Conservation (phyloP, 2,113 vertebrate species). For the Rhinogobius similis region DNA sequence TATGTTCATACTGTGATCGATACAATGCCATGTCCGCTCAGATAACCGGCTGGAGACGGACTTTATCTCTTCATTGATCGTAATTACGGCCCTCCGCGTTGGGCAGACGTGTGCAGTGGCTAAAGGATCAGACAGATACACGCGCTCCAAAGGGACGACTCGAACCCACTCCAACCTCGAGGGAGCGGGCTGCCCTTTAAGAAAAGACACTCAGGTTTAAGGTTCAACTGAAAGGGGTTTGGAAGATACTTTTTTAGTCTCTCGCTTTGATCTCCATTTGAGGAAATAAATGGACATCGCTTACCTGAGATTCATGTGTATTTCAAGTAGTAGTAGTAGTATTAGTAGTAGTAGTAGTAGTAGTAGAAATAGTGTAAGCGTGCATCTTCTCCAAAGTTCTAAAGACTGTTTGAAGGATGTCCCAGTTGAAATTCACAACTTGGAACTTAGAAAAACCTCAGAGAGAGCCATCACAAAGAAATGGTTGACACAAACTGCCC, state of each 20-base stretch:
- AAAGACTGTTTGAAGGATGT: too few relatives aligned
- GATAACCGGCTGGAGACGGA: neutral
- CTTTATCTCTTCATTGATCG: constrained; percentile 3
- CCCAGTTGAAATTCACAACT: too few relatives aligned
- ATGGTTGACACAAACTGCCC: too few relatives aligned
- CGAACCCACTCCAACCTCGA: neutral
- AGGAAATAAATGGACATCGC: neutral
- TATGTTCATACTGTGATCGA: neutral
- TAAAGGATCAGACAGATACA: neutral
- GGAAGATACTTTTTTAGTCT: neutral
- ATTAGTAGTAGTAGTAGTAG: too few relatives aligned
- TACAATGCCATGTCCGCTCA: neutral
- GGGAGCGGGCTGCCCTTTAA: neutral
- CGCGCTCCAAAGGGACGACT: neutral
- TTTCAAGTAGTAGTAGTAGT: too few relatives aligned
- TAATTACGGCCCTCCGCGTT: neutral
- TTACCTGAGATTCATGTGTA: neutral
- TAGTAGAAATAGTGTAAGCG: too few relatives aligned
- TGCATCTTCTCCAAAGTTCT: too few relatives aligned
- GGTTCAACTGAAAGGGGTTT: neutral
- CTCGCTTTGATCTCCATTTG: neutral
- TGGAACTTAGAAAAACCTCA: too few relatives aligned
- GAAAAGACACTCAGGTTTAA: neutral
- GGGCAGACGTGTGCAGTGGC: neutral
- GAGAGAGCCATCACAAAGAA: too few relatives aligned